Evolutionary conservation across 2,888 invertebrate genomes (phyloP).

Genomic region (Epinotia demarniana): DNA sequence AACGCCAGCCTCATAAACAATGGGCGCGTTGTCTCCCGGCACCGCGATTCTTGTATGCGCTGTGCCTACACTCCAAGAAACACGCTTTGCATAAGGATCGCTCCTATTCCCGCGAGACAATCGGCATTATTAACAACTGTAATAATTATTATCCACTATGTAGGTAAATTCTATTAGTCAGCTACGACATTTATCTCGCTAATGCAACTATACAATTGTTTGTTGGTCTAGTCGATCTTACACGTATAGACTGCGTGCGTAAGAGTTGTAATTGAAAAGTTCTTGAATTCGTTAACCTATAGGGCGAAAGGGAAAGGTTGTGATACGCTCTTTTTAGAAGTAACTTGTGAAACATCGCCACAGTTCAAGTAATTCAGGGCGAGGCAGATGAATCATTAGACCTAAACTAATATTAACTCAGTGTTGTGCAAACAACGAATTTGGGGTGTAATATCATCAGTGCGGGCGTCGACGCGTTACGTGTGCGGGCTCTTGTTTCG

Average conservation of each 20-base stretch:
- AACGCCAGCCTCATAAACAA: conserved; percentile 65
- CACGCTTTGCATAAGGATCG: conserved; percentile 50
- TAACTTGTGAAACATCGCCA: conserved; percentile 47
- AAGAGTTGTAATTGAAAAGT: neutral
- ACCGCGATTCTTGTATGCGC: conserved; percentile 51
- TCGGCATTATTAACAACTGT: conserved; percentile 51
- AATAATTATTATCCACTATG: conserved; percentile 29
- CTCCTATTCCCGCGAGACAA: conserved; percentile 47
- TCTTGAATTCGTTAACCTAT: neutral
- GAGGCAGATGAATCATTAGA: conserved; percentile 76
- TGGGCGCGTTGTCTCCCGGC: conserved; percentile 56
- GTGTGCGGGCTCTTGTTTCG: conserved; percentile 60
- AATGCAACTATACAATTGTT: conserved; percentile 25
- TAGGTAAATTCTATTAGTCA: conserved; percentile 12
- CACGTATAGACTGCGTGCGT: neutral
- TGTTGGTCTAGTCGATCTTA: neutral
- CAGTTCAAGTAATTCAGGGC: conserved; percentile 61
- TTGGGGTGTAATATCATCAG: conserved; percentile 65
- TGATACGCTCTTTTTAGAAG: conserved; percentile 25
- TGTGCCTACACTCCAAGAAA: conserved; percentile 46
- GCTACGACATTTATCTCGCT: conserved; percentile 31
- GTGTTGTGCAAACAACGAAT: conserved; percentile 68
- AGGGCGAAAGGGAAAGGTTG: neutral
- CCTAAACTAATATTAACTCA: conserved; percentile 76
- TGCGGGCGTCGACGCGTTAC: conserved; percentile 44